These are phyloP conservation scores for Xenops minutus DNA, from an alignment of 2,797 vertebrate genomes.

Conservation along the genomic window DNA sequence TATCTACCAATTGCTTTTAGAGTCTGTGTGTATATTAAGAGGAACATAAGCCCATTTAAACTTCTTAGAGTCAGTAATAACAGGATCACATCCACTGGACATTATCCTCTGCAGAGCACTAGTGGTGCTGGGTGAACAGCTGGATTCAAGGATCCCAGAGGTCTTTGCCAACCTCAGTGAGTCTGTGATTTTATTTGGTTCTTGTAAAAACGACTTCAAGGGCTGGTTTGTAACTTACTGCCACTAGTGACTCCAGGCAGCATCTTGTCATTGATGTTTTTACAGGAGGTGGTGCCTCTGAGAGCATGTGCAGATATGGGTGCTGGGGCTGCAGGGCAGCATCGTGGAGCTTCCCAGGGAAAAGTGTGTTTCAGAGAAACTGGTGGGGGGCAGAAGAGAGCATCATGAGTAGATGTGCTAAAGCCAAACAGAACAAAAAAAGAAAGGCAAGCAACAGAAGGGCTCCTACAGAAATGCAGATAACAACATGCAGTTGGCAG, in stretches of 20 bases:
- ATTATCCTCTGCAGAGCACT: neutral
- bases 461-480: neutral
- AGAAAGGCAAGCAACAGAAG: neutral
- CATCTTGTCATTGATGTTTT: neutral
- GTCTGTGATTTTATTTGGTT: neutral
- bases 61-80: neutral
- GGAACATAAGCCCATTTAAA: neutral
- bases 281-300: accelerated
- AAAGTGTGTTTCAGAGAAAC: neutral
- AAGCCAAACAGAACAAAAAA: neutral
- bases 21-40: neutral
- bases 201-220: neutral
- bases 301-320: neutral
- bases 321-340: neutral
- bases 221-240: neutral
- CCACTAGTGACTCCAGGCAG: neutral
- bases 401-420: neutral
- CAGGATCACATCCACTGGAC: accelerated
- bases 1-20: neutral
- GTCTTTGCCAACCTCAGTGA: neutral
- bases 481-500: neutral
- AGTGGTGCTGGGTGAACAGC: neutral
- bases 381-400: neutral
- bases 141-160: neutral
- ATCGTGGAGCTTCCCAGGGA: neutral